Percentiles rank a stretch among this genome's conserved stretches.
Conservation (phyloP, 2,888 invertebrate genomes). For the Villa cingulata region DNA sequence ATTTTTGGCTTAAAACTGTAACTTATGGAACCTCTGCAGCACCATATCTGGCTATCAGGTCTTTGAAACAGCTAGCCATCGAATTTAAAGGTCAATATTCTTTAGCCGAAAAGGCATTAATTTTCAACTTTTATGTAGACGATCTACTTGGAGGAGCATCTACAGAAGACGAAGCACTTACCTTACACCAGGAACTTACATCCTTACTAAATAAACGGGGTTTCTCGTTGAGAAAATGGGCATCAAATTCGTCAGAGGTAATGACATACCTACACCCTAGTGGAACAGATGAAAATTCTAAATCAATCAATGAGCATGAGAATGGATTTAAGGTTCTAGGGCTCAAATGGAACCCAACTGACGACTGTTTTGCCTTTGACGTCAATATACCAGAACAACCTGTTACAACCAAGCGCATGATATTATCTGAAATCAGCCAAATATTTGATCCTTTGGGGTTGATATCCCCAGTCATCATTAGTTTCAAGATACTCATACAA, state of each 20-base stretch:
- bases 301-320: no score
- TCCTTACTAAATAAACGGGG: background rate
- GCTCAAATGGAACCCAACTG: background rate
- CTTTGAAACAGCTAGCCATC: no score
- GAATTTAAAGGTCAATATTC: no score
- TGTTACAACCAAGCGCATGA: background rate
- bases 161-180: background rate
- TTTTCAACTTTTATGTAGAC: conserved; percentile 9
- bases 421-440: background rate
- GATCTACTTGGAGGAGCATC: conserved; percentile 3
- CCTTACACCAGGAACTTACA: background rate
- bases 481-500: background rate
- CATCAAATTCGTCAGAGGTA: no score
- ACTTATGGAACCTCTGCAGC: background rate
- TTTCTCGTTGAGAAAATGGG: conserved; percentile 3
- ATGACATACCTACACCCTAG: no score
- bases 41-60: background rate
- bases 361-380: background rate
- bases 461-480: background rate
- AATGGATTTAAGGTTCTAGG: background rate
- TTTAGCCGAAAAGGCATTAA: background rate
- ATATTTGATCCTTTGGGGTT: conserved; percentile 6
- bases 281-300: background rate
- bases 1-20: background rate
- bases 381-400: background rate